A percentile compares a stretch with the other conserved stretches of the same genome.
These are phyloP conservation scores for Nesoenas mayeri DNA, from an alignment of 2,113 vertebrate genomes.

Conservation along the genomic window DNA sequence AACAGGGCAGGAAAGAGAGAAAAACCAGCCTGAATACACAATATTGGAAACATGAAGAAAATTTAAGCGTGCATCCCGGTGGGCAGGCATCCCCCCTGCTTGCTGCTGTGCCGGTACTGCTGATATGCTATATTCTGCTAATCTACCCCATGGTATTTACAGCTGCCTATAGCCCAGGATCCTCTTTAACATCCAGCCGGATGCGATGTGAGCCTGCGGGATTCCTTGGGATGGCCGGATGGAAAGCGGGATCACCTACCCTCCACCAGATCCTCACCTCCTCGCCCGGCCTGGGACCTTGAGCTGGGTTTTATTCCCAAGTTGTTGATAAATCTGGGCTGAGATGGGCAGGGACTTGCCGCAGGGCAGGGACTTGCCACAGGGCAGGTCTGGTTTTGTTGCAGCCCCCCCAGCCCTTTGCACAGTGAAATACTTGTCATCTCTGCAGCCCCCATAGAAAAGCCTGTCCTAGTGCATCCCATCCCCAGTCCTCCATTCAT, in stretches of 20 bases:
- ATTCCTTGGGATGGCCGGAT: not conserved
- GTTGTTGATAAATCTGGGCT: not conserved
- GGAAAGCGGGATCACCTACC: accelerated
- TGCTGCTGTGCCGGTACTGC: not conserved
- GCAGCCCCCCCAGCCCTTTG: accelerated
- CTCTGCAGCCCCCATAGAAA: not conserved
- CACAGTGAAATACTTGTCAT: accelerated
- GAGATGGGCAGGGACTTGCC: not conserved
- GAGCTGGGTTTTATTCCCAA: not conserved
- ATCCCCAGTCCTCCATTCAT: accelerated
- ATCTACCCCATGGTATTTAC: not conserved
- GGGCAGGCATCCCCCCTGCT: not conserved
- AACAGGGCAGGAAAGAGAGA: not conserved
- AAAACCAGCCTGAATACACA: not conserved
- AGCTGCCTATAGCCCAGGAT: not conserved
- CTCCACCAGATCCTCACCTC: accelerated
- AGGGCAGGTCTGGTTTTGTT: not conserved
- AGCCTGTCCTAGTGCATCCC: accelerated
- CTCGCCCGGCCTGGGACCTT: accelerated
- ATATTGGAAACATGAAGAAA: not conserved
- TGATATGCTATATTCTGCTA: not conserved
- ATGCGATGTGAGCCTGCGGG: not conserved
- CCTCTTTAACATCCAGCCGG: not conserved
- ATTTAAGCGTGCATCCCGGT: not conserved
- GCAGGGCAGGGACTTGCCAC: accelerated